These are phyloP conservation scores for Coleophora flavipennella DNA, from an alignment of 2,888 invertebrate genomes.

Conservation along the genomic window DNA sequence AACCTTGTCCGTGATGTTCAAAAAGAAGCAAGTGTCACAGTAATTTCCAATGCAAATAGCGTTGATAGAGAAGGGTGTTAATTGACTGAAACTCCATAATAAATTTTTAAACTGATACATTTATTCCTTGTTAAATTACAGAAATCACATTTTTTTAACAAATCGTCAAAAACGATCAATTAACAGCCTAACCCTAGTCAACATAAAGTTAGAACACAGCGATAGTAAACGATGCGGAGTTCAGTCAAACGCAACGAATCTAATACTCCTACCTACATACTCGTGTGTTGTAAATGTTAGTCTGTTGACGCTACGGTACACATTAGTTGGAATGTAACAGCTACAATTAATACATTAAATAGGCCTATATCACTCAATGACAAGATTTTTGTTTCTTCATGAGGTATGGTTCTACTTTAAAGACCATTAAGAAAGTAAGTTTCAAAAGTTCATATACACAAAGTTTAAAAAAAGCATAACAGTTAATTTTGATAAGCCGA, in stretches of 20 bases:
- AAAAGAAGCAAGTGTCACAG: too few species aligned
- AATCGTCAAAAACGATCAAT: slow-evolving; percentile 59
- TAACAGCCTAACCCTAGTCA: slow-evolving; percentile 68
- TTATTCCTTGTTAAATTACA: slow-evolving; percentile 68
- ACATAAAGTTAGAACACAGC: slow-evolving; percentile 41
- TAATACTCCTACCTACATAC: too few species aligned
- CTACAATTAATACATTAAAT: slow-evolving; percentile 25
- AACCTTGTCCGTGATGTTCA: too few species aligned
- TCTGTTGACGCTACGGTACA: too few species aligned
- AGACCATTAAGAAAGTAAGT: too few species aligned
- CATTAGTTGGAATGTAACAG: slow-evolving; percentile 21
- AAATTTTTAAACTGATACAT: slow-evolving; percentile 58
- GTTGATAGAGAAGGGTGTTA: slow-evolving; percentile 68
- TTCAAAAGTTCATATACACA: too few species aligned
- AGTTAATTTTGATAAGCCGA: too few species aligned
- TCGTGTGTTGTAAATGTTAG: too few species aligned
- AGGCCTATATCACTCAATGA: slow-evolving; percentile 10
- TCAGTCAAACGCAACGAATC: slow-evolving; percentile 55
- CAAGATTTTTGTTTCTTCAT: slow-evolving; percentile 6
- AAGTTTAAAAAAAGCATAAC: too few species aligned
- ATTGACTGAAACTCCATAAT: slow-evolving; percentile 72
- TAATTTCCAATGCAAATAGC: neutral
- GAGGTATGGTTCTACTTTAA: neutral
- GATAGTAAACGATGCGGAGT: slow-evolving; percentile 50
- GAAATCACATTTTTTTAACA: slow-evolving; percentile 58